phyloP scores from a whole-genome alignment of 2,888 invertebrate species.

The Anarsia innoxiella region DNA sequence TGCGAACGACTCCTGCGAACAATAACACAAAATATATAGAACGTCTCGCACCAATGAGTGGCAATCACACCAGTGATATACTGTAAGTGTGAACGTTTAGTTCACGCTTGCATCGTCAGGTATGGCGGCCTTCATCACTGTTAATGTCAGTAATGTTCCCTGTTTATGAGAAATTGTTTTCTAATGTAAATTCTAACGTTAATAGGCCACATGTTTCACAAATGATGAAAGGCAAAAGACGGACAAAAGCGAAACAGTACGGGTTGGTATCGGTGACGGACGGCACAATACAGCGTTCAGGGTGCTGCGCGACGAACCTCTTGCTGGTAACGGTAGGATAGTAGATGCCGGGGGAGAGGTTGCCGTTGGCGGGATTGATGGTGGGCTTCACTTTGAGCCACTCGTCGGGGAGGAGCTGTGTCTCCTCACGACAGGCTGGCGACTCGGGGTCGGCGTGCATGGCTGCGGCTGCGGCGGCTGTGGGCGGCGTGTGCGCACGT shows the following conservation, averaged over 20 bases:
- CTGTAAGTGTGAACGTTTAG: constrained; percentile 49
- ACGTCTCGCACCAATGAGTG: constrained; percentile 34
- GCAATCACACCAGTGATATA: constrained; percentile 33
- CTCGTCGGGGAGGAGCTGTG: constrained; percentile 66
- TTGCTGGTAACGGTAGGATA: constrained; percentile 62
- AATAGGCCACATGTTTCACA: no score
- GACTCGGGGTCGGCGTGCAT: constrained; percentile 70
- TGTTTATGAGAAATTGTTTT: constrained; percentile 38
- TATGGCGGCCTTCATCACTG: constrained; percentile 54
- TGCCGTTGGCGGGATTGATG: constrained; percentile 45
- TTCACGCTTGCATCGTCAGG: constrained; percentile 48
- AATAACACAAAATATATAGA: constrained; percentile 27
- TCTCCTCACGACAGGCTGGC: constrained; percentile 64
- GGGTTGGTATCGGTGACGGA: constrained; percentile 49
- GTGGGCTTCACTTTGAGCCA: constrained; percentile 68
- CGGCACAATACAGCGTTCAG: constrained; percentile 37
- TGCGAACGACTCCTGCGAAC: constrained; percentile 80
- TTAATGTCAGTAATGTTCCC: constrained; percentile 47
- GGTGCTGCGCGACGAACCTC: constrained; percentile 63
- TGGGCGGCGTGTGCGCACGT: constrained; percentile 31
- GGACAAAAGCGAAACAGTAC: constrained; percentile 66
- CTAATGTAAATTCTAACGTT: constrained; percentile 35
- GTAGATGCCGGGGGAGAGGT: constrained; percentile 68
- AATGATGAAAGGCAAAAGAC: constrained; percentile 30
- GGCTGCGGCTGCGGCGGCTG: constrained; percentile 19